Evolutionary conservation across 2,797 vertebrate species (phyloP), one percentile per base, ranked within the genome.

Genomic region (Anabas testudineus): DNA sequence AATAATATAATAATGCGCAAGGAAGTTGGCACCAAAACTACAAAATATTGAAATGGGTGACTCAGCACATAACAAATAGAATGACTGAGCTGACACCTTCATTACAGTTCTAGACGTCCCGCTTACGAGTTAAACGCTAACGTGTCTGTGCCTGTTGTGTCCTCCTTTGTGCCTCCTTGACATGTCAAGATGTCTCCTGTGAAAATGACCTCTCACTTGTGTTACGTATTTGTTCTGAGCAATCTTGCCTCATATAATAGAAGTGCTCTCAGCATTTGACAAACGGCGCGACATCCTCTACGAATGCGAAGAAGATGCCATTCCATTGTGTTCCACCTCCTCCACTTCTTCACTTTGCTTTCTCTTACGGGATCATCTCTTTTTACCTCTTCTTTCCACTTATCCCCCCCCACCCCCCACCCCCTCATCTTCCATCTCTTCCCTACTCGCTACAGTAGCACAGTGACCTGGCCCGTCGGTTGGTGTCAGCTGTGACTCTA

Each of bases 381-480:
- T 32, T 32, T 32, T 10, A 2, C 32, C 32, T 36, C 6, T n/a
- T n/a, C n/a, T 36, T 36, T 36, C 34, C 34, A 36, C 10, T 36
- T 36, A 10, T 36, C 36, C 36, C 36, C 34, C 36, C 36, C 3
- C 10, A 36, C 36, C 36, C 36, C 34, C 36, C 36, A 3, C 34
- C 12, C 34, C 12, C 34, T 12, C 34, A 3, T 30, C 32, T 6
- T 26, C 43, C 28, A 18, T 49, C 34, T 45, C 62, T 47, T 36
- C 39, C 45, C 24, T 13, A 1, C 34, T 36, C 47, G 2, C 5
- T 77, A 48, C 76, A 78, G 77, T 51, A 18, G 51, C 60, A 69
- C 64, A 4, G 64, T 88, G 87, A 85, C 89, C 86, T 24, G 83
- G 81, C 78, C 81, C 89, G 85, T 89, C 88, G 78, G 65, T 10